Evolutionary conservation across 2,888 invertebrate species (phyloP).

Genomic region (Cantharis lateralis): DNA sequence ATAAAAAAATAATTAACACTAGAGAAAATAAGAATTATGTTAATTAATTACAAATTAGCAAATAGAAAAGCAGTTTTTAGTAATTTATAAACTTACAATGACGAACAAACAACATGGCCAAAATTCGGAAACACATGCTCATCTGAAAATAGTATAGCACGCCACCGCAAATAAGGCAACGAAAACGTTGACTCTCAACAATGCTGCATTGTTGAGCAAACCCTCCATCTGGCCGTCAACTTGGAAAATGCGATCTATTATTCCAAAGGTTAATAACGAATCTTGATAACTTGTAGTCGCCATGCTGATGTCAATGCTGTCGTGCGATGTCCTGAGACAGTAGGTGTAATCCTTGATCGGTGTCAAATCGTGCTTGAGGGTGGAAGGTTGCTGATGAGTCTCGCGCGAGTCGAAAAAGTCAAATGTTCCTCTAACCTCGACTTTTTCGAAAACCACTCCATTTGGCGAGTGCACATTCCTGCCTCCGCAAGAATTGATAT

Average conservation of each 20-base stretch:
- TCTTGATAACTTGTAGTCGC: conserved; percentile 20
- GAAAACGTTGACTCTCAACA: neutral
- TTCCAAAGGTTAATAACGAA: conserved; percentile 36
- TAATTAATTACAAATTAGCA: neutral
- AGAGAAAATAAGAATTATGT: neutral
- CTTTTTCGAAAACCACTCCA: conserved; percentile 25
- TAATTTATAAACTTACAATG: neutral
- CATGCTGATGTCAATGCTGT: conserved; percentile 22
- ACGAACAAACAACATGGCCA: neutral
- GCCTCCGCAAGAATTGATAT: conserved; percentile 30
- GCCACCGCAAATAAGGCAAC: neutral
- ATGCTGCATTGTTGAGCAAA: neutral
- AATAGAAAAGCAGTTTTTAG: neutral
- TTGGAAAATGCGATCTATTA: conserved; percentile 35
- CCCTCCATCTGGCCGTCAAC: conserved; percentile 26
- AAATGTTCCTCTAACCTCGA: conserved; percentile 29
- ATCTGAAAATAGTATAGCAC: neutral
- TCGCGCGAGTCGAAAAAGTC: conserved; percentile 12
- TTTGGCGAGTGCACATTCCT: conserved; percentile 5
- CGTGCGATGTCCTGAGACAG: conserved; percentile 24
- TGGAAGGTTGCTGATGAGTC: conserved; percentile 34
- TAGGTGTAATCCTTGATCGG: conserved; percentile 34
- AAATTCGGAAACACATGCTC: neutral
- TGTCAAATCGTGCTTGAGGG: conserved; percentile 32
- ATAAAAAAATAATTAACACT: neutral